Evolutionary conservation across 2,797 vertebrate genomes (phyloP), one percentile per base, ranked within the genome.

Genomic region (Aphelocoma californica): DNA sequence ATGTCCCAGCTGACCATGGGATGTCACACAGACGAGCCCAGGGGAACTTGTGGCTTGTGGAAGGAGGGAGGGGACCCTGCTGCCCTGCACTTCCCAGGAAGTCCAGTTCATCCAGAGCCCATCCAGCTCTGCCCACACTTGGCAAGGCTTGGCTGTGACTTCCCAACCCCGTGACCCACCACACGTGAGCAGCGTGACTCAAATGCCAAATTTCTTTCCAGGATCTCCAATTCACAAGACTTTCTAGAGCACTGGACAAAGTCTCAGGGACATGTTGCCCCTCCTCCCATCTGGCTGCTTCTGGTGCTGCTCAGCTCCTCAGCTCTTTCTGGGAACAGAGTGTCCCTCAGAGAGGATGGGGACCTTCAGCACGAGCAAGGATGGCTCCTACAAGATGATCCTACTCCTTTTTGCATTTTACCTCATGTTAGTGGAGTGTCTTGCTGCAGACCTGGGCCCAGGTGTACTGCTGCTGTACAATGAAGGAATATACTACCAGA

Each of bases 191-290:
- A 81, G 26, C 12, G 1, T 32, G 67, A 87, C 36, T 73, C 75
- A 42, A 70, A 66, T 7, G 36, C 32, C 54, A 69, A 13, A 73
- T 83, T 81, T 88, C 64, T 66, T 71, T 81, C 79, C 92, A 93
- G 85, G 75, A 90, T 74, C 57, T 83, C 25, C 45, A 42, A 34
- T 48, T 57, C 74, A 48, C 13, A 40, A 16, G 53, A n/a, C 44
- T 67, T 91, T 48, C 44, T 36, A 48, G 48, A 67, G 25, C 19
- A 40, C 14, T 3, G 7, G 10, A 54, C 8, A 14, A 69, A 48
- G n/a, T 47, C 34, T 70, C 20, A 42, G 56, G 32, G 29, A 29
- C 4, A 10, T 7, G 6, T 5, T 77, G 18, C 2, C 8, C 21
- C 13, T 1, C 2, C 4, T 3, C 26, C 61, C 62, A 45, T 18